These are phyloP conservation scores for Paedocypris sp. DNA, from an alignment of 2,113 vertebrate species.

Conservation along the genomic window DNA sequence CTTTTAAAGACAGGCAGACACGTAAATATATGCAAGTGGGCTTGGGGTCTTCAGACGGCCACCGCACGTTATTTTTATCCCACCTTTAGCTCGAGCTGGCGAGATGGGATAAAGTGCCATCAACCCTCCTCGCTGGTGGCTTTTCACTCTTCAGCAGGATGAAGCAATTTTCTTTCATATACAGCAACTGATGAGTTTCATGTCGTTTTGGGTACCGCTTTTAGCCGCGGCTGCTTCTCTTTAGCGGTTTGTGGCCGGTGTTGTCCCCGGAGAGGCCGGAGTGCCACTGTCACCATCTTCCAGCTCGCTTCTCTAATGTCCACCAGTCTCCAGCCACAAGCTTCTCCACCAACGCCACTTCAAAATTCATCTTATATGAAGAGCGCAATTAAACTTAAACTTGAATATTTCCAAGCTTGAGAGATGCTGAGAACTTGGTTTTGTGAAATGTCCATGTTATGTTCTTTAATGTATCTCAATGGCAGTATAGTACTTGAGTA, in stretches of 20 bases:
- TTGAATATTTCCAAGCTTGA: no score
- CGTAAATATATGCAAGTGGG: no score
- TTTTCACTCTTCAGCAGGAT: not conserved
- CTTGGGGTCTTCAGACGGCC: not conserved
- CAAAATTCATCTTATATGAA: no score
- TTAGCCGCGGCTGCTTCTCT: not conserved
- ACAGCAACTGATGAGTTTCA: constrained; percentile 5
- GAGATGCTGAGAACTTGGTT: no score
- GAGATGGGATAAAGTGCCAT: constrained; percentile 15
- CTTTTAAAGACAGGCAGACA: no score
- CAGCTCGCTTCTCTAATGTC: constrained; percentile 21
- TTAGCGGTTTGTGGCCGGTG: not conserved
- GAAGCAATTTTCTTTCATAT: not conserved
- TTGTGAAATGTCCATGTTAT: no score
- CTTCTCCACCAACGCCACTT: constrained; percentile 25
- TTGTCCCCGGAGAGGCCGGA: not conserved
- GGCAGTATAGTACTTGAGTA: no score
- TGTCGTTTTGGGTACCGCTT: not conserved
- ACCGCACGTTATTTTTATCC: constrained; percentile 15
- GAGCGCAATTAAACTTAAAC: no score
- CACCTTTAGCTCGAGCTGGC: not conserved
- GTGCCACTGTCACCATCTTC: constrained; percentile 31
- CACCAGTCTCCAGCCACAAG: constrained; percentile 3
- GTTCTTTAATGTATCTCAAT: no score
- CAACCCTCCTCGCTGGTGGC: not conserved